phyloP scores from a whole-genome alignment of 2,113 vertebrate species.

The Notiomystis cincta region DNA sequence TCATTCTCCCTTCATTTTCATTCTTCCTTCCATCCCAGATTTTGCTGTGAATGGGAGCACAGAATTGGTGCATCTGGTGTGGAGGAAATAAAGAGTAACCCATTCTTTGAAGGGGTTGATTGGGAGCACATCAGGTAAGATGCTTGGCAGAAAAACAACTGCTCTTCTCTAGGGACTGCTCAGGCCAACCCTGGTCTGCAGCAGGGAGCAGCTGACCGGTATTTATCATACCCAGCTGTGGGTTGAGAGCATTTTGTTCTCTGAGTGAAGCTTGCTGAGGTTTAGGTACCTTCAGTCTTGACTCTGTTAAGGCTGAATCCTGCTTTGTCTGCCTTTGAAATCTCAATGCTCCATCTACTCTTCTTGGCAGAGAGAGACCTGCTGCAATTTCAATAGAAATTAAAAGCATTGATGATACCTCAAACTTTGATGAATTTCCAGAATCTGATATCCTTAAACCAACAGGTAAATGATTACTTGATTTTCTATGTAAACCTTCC shows the following conservation, averaged over 20 bases:
- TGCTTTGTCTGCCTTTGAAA: background rate
- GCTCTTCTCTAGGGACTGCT: background rate
- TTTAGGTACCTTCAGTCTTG: background rate
- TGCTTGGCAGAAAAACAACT: background rate
- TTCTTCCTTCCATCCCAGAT: conserved; percentile 79
- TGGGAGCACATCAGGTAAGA: conserved; percentile 97
- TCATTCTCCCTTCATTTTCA: conserved; percentile 58
- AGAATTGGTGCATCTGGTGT: conserved; percentile 89
- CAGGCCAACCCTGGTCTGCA: background rate
- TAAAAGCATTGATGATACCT: conserved; percentile 99
- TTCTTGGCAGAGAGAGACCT: conserved; percentile 87
- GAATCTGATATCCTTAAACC: conserved; percentile 98
- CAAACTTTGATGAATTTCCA: conserved; percentile 98
- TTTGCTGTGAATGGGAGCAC: conserved; percentile 97
- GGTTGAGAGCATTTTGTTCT: background rate
- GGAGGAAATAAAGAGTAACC: conserved; percentile 94
- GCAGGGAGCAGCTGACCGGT: background rate
- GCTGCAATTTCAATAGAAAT: conserved; percentile 98
- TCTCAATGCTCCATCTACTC: background rate
- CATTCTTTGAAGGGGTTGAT: conserved; percentile 97
- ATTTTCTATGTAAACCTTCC: background rate
- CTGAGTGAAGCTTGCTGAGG: background rate
- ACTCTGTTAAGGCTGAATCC: background rate
- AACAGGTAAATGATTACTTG: conserved; percentile 73
- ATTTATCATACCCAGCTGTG: background rate